Percentiles rank a stretch among this genome's conserved stretches.
Evolutionary conservation across 2,113 vertebrate species (phyloP).

Genomic region (Sceloporus tristichus): DNA sequence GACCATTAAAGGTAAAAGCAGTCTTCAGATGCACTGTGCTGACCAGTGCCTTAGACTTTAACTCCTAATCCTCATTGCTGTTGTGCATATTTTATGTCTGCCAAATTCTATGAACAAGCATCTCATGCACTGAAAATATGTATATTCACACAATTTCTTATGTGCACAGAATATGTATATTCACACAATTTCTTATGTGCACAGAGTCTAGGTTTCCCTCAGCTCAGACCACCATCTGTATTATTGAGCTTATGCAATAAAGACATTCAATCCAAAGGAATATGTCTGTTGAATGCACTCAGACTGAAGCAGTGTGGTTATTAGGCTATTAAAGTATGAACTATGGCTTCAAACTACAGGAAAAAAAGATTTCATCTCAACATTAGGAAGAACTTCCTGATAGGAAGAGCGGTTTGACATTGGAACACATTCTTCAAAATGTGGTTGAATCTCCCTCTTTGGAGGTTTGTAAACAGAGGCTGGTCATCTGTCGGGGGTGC

Average conservation of each 20-base stretch:
- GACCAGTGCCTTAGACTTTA: neutral
- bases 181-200: neutral
- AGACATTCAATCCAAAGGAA: neutral
- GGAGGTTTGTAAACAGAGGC: too few species aligned
- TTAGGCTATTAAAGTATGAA: too few species aligned
- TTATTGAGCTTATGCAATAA: neutral
- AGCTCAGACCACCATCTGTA: neutral
- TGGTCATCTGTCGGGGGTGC: too few species aligned
- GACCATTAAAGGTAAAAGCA: too few species aligned
- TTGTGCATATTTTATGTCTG: neutral
- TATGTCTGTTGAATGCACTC: neutral
- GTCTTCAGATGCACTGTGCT: too few species aligned
- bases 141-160: neutral
- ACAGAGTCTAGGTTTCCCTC: neutral
- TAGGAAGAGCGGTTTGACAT: too few species aligned
- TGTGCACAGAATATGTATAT: neutral
- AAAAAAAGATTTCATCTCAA: too few species aligned
- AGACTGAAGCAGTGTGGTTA: neutral
- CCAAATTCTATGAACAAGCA: neutral
- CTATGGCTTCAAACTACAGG: too few species aligned
- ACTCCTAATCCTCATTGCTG: neutral
- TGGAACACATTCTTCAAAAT: too few species aligned
- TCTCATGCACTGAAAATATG: neutral
- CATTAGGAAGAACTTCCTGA: too few species aligned
- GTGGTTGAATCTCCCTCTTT: too few species aligned